These are phyloP conservation scores for Eulemur macaco DNA, from an alignment of 2,113 vertebrate species.

Conservation along the genomic window DNA sequence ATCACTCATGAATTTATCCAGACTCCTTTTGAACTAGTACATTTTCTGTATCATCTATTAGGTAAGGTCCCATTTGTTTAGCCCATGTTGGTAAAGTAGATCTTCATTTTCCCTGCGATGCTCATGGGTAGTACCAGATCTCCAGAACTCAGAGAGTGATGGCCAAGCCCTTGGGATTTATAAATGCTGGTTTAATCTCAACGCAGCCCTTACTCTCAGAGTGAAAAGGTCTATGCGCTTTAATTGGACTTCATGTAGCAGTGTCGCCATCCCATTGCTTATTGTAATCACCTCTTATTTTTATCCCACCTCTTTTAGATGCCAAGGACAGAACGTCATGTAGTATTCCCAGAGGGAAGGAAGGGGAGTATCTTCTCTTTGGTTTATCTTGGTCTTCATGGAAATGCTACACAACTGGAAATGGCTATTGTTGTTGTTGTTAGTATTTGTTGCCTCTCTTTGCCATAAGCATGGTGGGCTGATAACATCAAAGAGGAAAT, in stretches of 20 bases:
- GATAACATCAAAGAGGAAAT: neutral
- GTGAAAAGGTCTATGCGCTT: neutral
- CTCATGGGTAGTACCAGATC: neutral
- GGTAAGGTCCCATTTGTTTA: neutral
- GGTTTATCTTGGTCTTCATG: neutral
- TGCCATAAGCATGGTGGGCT: neutral
- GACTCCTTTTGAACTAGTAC: neutral
- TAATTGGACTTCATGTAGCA: neutral
- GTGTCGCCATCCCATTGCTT: neutral
- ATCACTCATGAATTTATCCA: neutral
- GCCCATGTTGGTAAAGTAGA: neutral
- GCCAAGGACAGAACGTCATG: neutral
- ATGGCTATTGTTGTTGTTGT: too few relatives aligned
- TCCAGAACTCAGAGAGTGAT: neutral
- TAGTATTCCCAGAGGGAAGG: neutral
- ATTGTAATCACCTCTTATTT: neutral
- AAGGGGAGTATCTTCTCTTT: neutral
- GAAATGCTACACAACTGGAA: neutral
- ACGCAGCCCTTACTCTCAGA: neutral
- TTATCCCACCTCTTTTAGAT: neutral
- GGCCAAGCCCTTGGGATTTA: neutral
- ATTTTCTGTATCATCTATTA: neutral
- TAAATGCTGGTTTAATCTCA: neutral
- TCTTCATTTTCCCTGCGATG: neutral
- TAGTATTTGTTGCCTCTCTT: neutral